Evolutionary conservation across 2,888 invertebrate species (phyloP).

Genomic region (Tachina fera): DNA sequence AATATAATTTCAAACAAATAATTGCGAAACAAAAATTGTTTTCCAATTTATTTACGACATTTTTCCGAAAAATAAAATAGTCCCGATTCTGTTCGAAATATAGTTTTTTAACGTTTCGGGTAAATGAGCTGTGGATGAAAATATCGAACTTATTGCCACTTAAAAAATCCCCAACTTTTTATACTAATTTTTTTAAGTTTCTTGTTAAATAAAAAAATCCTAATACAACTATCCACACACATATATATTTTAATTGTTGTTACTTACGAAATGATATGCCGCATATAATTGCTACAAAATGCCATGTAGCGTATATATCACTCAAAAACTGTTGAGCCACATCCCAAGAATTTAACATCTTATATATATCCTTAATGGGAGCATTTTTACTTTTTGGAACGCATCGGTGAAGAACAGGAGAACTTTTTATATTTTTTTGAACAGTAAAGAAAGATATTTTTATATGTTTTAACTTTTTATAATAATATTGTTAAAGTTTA

Average conservation of each 20-base stretch:
- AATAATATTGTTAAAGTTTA: slow-evolving; percentile 75
- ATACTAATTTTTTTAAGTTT: too few species aligned
- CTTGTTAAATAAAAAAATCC: neutral
- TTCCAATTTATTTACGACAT: too few species aligned
- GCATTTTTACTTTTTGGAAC: slow-evolving; percentile 90
- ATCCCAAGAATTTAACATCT: slow-evolving; percentile 93
- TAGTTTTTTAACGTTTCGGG: too few species aligned
- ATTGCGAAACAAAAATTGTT: too few species aligned
- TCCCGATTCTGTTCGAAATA: too few species aligned
- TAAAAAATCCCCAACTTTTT: too few species aligned
- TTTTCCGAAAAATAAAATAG: too few species aligned
- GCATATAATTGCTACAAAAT: slow-evolving; percentile 91
- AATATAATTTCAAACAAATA: too few species aligned
- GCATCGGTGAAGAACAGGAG: slow-evolving; percentile 93
- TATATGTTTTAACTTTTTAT: neutral
- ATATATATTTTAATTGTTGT: neutral
- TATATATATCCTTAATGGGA: slow-evolving; percentile 88
- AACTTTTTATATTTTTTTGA: slow-evolving; percentile 83
- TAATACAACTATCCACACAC: neutral
- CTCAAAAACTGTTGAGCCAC: slow-evolving; percentile 93
- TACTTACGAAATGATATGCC: slow-evolving; percentile 90
- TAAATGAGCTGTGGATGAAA: too few species aligned
- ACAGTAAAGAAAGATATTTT: neutral
- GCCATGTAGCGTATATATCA: slow-evolving; percentile 95
- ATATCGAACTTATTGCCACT: too few species aligned